phyloP scores from a whole-genome alignment of 2,797 vertebrate genomes.

The Nannoperca obscura region DNA sequence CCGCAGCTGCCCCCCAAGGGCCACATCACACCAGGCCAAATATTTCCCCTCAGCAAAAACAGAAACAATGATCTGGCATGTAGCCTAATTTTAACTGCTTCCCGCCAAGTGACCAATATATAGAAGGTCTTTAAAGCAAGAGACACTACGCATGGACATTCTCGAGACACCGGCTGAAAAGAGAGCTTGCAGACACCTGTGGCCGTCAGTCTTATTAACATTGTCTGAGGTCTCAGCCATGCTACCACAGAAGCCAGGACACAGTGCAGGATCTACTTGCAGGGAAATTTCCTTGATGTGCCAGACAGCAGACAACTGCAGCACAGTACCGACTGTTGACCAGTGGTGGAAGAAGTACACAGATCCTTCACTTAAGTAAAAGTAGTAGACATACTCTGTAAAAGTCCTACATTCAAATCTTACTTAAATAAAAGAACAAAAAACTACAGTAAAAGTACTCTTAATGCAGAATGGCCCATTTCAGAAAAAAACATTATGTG shows the following conservation, averaged over 20 bases:
- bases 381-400: too few relatives aligned
- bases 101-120: slow-evolving; percentile 67
- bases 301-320: slow-evolving; percentile 23
- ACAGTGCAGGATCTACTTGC: slow-evolving; percentile 37
- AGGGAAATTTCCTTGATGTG: slow-evolving; percentile 21
- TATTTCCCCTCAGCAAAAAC: slow-evolving; percentile 78
- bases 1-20: slow-evolving; percentile 74
- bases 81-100: slow-evolving; percentile 80
- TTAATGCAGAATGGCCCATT: too few relatives aligned
- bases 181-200: slow-evolving; percentile 71
- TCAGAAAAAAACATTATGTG: not conserved
- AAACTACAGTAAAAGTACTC: too few relatives aligned
- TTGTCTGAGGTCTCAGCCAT: slow-evolving; percentile 56
- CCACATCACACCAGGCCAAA: slow-evolving; percentile 76
- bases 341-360: too few relatives aligned
- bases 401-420: too few relatives aligned
- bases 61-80: slow-evolving; percentile 82
- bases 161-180: slow-evolving; percentile 51
- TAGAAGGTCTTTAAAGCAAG: slow-evolving; percentile 74
- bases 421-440: too few relatives aligned
- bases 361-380: too few relatives aligned
- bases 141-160: slow-evolving; percentile 68
- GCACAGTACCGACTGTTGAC: slow-evolving; percentile 9
- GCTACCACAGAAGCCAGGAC: slow-evolving; percentile 36
- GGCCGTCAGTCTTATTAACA: slow-evolving; percentile 66